Evolutionary conservation across 2,888 invertebrate species (phyloP).

Genomic region (Platycheirus albimanus): DNA sequence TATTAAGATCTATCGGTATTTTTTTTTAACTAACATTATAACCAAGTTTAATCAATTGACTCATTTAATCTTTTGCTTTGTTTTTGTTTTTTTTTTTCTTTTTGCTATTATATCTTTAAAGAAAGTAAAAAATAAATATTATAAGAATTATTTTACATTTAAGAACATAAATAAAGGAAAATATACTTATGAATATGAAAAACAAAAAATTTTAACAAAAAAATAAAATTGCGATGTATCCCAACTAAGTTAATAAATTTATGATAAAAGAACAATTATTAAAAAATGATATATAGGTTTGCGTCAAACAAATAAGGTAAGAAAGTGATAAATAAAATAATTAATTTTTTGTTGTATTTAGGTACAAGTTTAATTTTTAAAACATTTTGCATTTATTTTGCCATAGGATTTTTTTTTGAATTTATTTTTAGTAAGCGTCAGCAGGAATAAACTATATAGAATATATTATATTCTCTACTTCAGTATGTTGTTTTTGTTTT

Average conservation of each 20-base stretch:
- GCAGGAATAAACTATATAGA: conserved; percentile 62
- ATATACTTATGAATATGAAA: conserved; percentile 32
- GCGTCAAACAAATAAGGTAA: conserved; percentile 30
- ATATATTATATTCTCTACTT: conserved; percentile 48
- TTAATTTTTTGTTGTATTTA: conserved; percentile 69
- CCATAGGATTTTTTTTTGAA: conserved; percentile 23
- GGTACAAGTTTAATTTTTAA: conserved; percentile 67
- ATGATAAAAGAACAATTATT: conserved; percentile 54
- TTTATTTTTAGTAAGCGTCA: conserved; percentile 55
- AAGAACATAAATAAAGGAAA: conserved; percentile 58
- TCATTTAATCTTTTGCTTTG: conserved; percentile 54
- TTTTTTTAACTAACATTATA: too few relatives aligned
- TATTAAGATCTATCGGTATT: too few relatives aligned
- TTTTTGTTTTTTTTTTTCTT: conserved; percentile 41
- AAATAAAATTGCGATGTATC: conserved; percentile 54
- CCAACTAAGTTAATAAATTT: conserved; percentile 43
- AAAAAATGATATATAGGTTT: conserved; percentile 75
- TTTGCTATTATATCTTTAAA: conserved; percentile 72
- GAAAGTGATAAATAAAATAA: conserved; percentile 20
- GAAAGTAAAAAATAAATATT: conserved; percentile 68
- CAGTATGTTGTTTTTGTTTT: conserved; percentile 49
- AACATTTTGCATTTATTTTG: conserved; percentile 60
- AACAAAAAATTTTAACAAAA: conserved; percentile 16
- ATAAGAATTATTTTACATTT: conserved; percentile 69
- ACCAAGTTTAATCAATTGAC: conserved; percentile 63